Percentiles rank a stretch among this genome's conserved stretches.
Evolutionary conservation across 2,888 invertebrate species (phyloP).

Genomic region (Andrena praecox): DNA sequence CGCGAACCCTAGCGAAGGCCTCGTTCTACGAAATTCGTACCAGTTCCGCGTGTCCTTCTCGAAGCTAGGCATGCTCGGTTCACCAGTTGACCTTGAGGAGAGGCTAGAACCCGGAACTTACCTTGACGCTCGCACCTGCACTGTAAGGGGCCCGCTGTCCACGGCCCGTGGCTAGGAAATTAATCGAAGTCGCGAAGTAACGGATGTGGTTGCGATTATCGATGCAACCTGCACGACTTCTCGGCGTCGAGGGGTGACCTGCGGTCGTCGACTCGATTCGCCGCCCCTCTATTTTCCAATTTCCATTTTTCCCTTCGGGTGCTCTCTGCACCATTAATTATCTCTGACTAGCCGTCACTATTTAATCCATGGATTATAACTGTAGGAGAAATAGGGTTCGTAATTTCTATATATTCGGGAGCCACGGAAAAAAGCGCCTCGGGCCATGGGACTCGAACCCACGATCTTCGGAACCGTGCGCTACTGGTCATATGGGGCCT

Average conservation of each 20-base stretch:
- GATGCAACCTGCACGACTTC: conserved; percentile 40
- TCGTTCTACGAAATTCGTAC: too few species aligned
- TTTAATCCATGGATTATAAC: too few species aligned
- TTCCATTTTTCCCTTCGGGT: too few species aligned
- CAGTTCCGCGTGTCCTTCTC: background rate
- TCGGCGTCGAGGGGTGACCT: conserved; percentile 36
- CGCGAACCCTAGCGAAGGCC: too few species aligned
- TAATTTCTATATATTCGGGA: too few species aligned
- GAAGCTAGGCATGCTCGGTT: background rate
- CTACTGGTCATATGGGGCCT: too few species aligned
- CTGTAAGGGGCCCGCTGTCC: background rate
- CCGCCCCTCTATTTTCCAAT: background rate
- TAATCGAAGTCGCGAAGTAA: conserved; percentile 40
- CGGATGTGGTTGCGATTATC: conserved; percentile 38
- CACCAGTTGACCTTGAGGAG: background rate
- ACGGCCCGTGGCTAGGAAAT: conserved; percentile 31
- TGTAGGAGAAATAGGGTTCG: too few species aligned
- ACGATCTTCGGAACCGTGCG: too few species aligned
- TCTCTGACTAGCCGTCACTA: too few species aligned
- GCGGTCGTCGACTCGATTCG: conserved; percentile 27
- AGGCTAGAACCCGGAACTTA: conserved; percentile 15
- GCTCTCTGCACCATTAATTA: too few species aligned
- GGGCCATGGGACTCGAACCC: too few species aligned
- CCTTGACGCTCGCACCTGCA: conserved; percentile 27
- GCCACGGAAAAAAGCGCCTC: too few species aligned